Evolutionary conservation across 2,113 vertebrate species (phyloP).

Genomic region (Cryptomyrus ogoouensis): DNA sequence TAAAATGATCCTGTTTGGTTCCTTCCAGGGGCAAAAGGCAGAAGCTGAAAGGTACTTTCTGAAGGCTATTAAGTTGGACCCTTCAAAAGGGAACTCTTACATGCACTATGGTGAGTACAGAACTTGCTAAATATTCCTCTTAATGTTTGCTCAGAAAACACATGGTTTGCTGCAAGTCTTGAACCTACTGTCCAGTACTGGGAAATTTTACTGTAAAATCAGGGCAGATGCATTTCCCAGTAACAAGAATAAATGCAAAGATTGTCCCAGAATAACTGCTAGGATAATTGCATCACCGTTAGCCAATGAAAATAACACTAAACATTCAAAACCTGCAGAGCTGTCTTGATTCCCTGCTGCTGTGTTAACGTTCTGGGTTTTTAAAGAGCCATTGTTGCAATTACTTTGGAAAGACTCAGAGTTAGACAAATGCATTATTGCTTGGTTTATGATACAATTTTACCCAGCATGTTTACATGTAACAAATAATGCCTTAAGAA

Average conservation of each 20-base stretch:
- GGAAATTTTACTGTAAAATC: background rate
- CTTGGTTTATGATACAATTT: background rate
- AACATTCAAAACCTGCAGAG: background rate
- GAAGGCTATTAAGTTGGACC: conserved; percentile 89
- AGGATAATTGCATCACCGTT: background rate
- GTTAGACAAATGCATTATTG: background rate
- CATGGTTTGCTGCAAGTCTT: background rate
- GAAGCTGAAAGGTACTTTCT: conserved; percentile 87
- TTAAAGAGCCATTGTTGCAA: background rate
- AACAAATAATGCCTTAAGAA: background rate
- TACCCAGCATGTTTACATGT: background rate
- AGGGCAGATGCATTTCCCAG: background rate
- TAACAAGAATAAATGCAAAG: background rate
- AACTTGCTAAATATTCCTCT: background rate
- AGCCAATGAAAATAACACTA: background rate
- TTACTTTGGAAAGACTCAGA: background rate
- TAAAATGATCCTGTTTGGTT: conserved; percentile 23
- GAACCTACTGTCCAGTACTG: background rate
- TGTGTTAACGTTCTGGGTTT: background rate
- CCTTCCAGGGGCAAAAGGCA: conserved; percentile 76
- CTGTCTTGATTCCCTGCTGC: background rate
- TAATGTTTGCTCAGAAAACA: background rate
- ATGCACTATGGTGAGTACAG: conserved; percentile 90
- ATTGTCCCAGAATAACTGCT: background rate
- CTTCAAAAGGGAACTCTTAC: conserved; percentile 91